Evolutionary conservation across 2,113 vertebrate species (phyloP), one percentile per base, ranked within the genome.

Genomic region (Heliornis fulica): DNA sequence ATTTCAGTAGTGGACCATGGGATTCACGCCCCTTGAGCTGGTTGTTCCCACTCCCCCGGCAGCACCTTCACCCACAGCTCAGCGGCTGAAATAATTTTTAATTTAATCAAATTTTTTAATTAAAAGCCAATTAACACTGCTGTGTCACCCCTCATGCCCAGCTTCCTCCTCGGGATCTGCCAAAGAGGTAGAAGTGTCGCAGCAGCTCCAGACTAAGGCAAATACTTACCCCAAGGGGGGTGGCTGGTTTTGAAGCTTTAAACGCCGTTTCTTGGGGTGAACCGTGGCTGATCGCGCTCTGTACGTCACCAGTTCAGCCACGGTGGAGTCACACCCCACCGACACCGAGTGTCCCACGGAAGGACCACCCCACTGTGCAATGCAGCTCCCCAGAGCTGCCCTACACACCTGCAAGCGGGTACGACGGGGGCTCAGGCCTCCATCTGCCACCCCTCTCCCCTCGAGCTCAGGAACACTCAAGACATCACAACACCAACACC

Each of bases 11-110:
- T 64, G 7, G 3, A 10, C 26, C 50, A 25, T 0, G 1, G n/a
- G 38, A 32, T 25, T 15, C 3, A 1, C 23, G 43, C 21, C 13
- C 32, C 54, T 31, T 1, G 0, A 63, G 80, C 57, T 5, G 26
- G 38, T 46, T 0, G 3, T 28, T 74, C 60, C 51, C 0, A 5
- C 38, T 75, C 12, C n/a, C 23, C 5, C 1, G 0, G 48, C 3
- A 4, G 31, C 40, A 38, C 53, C 77, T 53, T 46, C 63, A 63
- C 53, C 41, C 71, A 7, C 48, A 71, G 45, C 46, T 41, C 83
- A 29, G 21, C 4, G 2, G 71, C 29, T 50, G 23, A 10, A 32
- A 8, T 54, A 65, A 64, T 70, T 64, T 86, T 10, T 41, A 29
- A 51, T n/a, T 53, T 13, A 59, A 22, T 46, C 20, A 11, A 46